Evolutionary conservation across 2,113 vertebrate genomes (phyloP).

Genomic region (Rhegmatorhina hoffmannsi): DNA sequence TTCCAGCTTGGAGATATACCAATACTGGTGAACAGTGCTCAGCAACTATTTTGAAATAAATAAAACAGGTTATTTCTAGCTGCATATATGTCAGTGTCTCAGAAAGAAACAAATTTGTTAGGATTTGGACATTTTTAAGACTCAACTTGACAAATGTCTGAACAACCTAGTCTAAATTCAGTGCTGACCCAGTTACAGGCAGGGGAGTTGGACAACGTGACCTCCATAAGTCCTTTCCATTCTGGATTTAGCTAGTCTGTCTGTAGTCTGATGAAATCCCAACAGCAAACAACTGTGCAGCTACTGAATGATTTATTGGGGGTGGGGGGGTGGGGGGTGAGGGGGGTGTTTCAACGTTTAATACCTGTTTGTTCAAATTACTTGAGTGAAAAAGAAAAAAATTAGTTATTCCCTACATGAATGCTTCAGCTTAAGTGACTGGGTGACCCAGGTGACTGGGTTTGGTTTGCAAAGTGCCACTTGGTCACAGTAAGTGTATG

Average conservation of each 20-base stretch:
- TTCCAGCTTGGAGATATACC: background rate
- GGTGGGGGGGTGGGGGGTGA: too few species aligned
- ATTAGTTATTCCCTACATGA: background rate
- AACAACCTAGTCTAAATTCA: background rate
- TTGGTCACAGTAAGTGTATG: rapidly evolving
- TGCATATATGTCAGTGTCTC: background rate
- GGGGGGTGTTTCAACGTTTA: background rate
- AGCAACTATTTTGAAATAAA: background rate
- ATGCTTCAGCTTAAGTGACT: background rate
- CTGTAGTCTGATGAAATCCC: background rate
- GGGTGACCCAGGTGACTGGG: background rate
- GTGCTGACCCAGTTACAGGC: background rate
- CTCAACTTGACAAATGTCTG: background rate
- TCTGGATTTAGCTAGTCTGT: background rate
- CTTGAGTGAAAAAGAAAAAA: background rate
- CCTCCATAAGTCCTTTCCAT: background rate
- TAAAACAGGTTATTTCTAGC: background rate
- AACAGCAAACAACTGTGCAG: background rate
- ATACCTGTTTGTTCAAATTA: background rate
- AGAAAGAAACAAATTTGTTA: background rate
- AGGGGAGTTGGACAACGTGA: background rate
- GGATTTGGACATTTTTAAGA: background rate
- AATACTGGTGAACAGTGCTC: background rate
- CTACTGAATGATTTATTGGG: background rate
- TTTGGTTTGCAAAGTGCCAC: background rate